These are phyloP conservation scores for Marronus borbonicus DNA, from an alignment of 2,888 invertebrate genomes.

Conservation along the genomic window DNA sequence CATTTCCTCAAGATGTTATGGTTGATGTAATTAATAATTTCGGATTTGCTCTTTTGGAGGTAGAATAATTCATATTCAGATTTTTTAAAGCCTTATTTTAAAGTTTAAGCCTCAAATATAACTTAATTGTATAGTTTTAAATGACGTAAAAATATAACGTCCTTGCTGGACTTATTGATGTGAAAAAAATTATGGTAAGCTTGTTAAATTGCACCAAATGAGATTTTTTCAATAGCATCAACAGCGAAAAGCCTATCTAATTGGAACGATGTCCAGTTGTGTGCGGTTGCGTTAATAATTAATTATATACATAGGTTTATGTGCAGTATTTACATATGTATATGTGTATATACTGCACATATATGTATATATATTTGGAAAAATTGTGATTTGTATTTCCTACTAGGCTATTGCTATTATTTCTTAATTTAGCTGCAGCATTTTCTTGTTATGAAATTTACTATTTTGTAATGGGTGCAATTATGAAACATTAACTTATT, in stretches of 20 bases:
- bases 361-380: background rate
- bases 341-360: too few relatives aligned
- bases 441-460: too few relatives aligned
- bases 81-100: background rate
- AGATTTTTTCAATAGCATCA: slow-evolving; percentile 23
- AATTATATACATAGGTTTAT: slow-evolving; percentile 2
- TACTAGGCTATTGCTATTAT: too few relatives aligned
- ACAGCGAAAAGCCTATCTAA: slow-evolving; percentile 14
- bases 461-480: too few relatives aligned
- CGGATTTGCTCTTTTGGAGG: slow-evolving; percentile 78
- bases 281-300: slow-evolving; percentile 26
- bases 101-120: background rate
- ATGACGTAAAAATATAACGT: slow-evolving; percentile 21
- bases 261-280: slow-evolving; percentile 45
- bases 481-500: too few relatives aligned
- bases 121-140: slow-evolving; percentile 8
- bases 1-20: slow-evolving; percentile 81
- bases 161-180: slow-evolving; percentile 39
- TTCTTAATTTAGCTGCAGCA: too few relatives aligned
- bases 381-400: too few relatives aligned
- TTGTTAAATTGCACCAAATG: slow-evolving; percentile 26
- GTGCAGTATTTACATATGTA: background rate
- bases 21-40: slow-evolving; percentile 86
- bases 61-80: slow-evolving; percentile 55
- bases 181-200: slow-evolving; percentile 37